Percentiles rank a stretch among this genome's conserved stretches.
Conservation (phyloP, 2,888 invertebrate species). For the Neuroscelio doddi region DNA sequence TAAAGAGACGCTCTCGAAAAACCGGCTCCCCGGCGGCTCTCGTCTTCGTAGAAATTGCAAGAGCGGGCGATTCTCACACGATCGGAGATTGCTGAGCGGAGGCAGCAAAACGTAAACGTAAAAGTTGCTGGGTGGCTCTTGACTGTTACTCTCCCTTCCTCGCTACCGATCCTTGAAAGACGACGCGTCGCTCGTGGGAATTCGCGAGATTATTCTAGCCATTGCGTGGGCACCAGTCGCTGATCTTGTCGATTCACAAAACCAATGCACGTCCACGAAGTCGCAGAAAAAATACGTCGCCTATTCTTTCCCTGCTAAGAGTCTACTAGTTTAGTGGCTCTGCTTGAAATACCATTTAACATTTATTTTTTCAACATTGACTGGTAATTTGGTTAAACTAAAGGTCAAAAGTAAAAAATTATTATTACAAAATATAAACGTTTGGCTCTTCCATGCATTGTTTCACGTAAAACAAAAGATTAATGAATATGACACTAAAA, state of each 20-base stretch:
- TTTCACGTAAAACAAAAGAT: too few relatives aligned
- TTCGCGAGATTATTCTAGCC: constrained; percentile 21
- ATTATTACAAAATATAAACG: too few relatives aligned
- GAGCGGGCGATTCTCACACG: constrained; percentile 44
- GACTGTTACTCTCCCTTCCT: constrained; percentile 5
- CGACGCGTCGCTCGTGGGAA: constrained; percentile 33
- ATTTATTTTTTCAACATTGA: too few relatives aligned
- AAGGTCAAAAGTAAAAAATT: too few relatives aligned
- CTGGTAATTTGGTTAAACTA: too few relatives aligned
- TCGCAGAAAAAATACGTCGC: too few relatives aligned
- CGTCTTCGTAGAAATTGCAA: constrained; percentile 39
- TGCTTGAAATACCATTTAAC: too few relatives aligned
- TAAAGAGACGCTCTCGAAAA: constrained; percentile 44
- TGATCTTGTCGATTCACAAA: neutral
- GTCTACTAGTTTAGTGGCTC: too few relatives aligned
- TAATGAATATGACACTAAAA: too few relatives aligned
- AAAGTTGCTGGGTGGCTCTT: constrained; percentile 14
- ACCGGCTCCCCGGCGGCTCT: constrained; percentile 42
- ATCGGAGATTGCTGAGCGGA: constrained; percentile 41
- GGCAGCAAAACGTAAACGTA: constrained; percentile 13
- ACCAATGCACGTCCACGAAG: constrained; percentile 4
- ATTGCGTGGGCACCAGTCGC: constrained; percentile 30
- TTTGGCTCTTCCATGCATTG: too few relatives aligned
- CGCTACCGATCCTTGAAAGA: neutral
- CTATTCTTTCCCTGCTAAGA: too few relatives aligned